Base-by-base conservation (phyloP, 2,797 vertebrate species). In the Meda fulgida region DNA sequence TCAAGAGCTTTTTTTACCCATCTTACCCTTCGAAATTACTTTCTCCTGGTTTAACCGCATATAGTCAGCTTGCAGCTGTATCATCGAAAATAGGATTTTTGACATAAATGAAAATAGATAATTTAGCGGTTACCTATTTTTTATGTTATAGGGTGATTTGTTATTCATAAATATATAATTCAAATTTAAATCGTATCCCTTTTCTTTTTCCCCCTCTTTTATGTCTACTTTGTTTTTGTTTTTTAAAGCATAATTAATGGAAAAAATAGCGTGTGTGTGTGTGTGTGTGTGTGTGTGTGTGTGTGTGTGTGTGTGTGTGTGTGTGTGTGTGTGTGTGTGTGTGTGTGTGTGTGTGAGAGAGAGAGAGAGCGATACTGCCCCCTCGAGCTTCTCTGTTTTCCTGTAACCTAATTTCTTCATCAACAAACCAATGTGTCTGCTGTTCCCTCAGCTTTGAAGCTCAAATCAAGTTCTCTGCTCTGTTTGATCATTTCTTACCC, bases 321-420 rank as follows among this genome's bases (percentile, higher is more conserved):
- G 31, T 31, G 31, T 31, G 1, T 31, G 31, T 31, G 31, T 31
- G 31, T 31, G 31, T 31, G 31, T 31, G 31, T 31, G 31, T 31
- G 31, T 31, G 31, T 31, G 31, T 3, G 31, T 31, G 31, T 31
- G 31, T 31, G 31, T n/a, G n/a, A n/a, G n/a, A n/a, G n/a, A n/a
- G n/a, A n/a, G n/a, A n/a, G n/a, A n/a, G 51, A 13, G 31, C 3
- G 48, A 75, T 58, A 53, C 60, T 53, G 65, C 77, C 60, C 55
- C 78, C 78, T 77, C 31, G n/a, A 75, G 71, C 84, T 73, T 81
- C 53, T 73, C 71, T 87, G 86, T 86, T 85, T 86, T 84, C 63
- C 69, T 83, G 66, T 89, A 89, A 87, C 89, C 87, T 86, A 86
- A 90, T 90, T 88, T 88, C 79, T 55, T 76, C 19, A 78, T 81